These are phyloP conservation scores for Apotomis turbidana DNA, from an alignment of 2,888 invertebrate genomes.

Conservation along the genomic window DNA sequence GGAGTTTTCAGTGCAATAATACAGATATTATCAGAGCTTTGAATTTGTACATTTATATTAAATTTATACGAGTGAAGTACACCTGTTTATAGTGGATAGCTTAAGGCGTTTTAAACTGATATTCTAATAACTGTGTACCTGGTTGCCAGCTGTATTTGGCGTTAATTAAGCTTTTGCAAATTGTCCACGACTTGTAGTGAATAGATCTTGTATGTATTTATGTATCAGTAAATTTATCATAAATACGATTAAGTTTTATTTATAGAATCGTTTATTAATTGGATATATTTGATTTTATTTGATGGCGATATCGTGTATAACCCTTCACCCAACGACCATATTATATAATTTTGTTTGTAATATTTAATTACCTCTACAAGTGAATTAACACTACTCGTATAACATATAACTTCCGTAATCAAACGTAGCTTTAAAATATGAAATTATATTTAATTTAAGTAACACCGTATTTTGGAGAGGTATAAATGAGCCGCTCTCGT, in stretches of 20 bases:
- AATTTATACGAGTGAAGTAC: slow-evolving; percentile 53
- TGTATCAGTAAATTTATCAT: slow-evolving; percentile 45
- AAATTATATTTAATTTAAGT: slow-evolving; percentile 16
- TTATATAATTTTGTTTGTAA: neutral
- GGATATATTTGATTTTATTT: slow-evolving; percentile 10
- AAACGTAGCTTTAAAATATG: slow-evolving; percentile 24
- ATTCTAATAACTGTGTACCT: slow-evolving; percentile 61
- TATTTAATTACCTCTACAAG: neutral
- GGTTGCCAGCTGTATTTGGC: slow-evolving; percentile 58
- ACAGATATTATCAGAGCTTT: slow-evolving; percentile 50
- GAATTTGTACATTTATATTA: slow-evolving; percentile 58
- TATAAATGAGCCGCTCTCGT: slow-evolving; percentile 18
- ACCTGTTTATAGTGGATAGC: slow-evolving; percentile 50
- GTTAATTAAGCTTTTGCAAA: slow-evolving; percentile 57
- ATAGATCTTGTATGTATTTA: slow-evolving; percentile 47
- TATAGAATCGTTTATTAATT: slow-evolving; percentile 45
- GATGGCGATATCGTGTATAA: slow-evolving; percentile 19
- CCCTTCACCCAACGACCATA: slow-evolving; percentile 12
- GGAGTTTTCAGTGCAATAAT: slow-evolving; percentile 39
- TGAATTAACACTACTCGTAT: slow-evolving; percentile 1
- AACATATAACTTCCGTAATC: slow-evolving; percentile 3
- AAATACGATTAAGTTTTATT: slow-evolving; percentile 43
- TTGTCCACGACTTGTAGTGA: slow-evolving; percentile 52
- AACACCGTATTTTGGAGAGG: neutral
- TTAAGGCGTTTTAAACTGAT: slow-evolving; percentile 54